A percentile compares a stretch with the other conserved stretches of the same genome.
phyloP scores from a whole-genome alignment of 2,113 vertebrate genomes.

The Nestor notabilis region DNA sequence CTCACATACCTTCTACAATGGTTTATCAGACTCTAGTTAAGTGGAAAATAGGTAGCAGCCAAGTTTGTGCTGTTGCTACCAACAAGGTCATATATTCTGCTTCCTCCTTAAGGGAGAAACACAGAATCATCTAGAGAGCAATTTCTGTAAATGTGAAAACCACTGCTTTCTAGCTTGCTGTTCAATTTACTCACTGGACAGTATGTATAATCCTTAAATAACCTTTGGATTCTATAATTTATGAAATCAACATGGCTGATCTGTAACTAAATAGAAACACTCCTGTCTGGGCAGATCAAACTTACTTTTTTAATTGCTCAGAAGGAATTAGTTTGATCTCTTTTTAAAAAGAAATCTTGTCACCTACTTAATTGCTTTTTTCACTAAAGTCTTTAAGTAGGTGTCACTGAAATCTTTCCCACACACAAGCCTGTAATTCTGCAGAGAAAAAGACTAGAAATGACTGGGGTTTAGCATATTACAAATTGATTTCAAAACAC shows the following conservation, averaged over 20 bases:
- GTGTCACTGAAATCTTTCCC: constrained; percentile 28
- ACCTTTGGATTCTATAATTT: not conserved
- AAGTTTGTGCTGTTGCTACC: not conserved
- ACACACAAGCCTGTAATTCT: not conserved
- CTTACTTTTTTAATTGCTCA: constrained; percentile 27
- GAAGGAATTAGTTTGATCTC: not conserved
- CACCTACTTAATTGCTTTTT: constrained; percentile 34
- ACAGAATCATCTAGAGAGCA: not conserved
- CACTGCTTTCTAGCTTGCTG: not conserved
- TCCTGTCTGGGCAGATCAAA: not conserved
- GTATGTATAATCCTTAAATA: not conserved
- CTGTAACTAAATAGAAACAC: not conserved
- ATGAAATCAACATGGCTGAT: not conserved
- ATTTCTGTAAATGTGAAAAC: not conserved
- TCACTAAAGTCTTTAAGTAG: not conserved
- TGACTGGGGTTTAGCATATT: not conserved
- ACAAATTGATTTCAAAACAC: not conserved
- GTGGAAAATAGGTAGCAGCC: not conserved
- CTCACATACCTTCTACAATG: not conserved
- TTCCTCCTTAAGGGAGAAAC: not conserved
- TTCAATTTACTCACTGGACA: not conserved
- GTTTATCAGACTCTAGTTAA: not conserved
- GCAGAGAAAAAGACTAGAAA: not conserved
- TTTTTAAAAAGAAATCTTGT: not conserved
- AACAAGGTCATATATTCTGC: not conserved